phyloP scores from a whole-genome alignment of 2,888 invertebrate genomes.

The Scelioninae gen. 2 region DNA sequence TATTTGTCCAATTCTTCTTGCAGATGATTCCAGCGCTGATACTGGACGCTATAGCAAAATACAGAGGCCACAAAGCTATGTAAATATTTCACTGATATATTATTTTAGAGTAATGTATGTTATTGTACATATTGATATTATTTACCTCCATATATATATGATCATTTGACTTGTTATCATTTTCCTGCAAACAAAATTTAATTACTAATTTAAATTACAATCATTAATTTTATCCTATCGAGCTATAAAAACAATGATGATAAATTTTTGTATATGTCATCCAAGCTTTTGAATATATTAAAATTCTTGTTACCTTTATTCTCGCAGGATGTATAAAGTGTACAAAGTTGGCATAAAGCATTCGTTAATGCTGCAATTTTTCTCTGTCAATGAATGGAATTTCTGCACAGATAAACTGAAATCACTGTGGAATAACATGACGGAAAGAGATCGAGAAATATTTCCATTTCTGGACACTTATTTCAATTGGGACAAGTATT shows the following conservation, averaged over 20 bases:
- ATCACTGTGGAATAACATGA: slow-evolving; percentile 77
- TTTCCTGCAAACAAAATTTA: too few relatives aligned
- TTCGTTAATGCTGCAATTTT: slow-evolving; percentile 81
- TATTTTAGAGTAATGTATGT: too few relatives aligned
- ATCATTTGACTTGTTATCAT: too few relatives aligned
- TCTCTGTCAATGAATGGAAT: slow-evolving; percentile 86
- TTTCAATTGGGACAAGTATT: slow-evolving; percentile 80
- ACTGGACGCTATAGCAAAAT: slow-evolving; percentile 4
- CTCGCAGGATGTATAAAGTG: slow-evolving; percentile 78
- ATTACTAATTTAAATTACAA: too few relatives aligned
- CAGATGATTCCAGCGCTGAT: slow-evolving; percentile 41
- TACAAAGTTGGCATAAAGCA: slow-evolving; percentile 80
- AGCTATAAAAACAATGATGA: too few relatives aligned
- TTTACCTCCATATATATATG: too few relatives aligned
- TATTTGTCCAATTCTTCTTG: slow-evolving; percentile 38
- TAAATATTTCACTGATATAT: slow-evolving; percentile 3
- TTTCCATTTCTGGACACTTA: slow-evolving; percentile 84
- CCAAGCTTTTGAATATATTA: too few relatives aligned
- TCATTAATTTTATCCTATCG: too few relatives aligned
- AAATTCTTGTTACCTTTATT: too few relatives aligned
- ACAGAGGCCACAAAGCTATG: slow-evolving; percentile 30
- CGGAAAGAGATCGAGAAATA: slow-evolving; percentile 77
- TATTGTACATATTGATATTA: too few relatives aligned
- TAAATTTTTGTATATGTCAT: too few relatives aligned
- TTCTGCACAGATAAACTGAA: slow-evolving; percentile 79